These are phyloP conservation scores for Melanargia galathea DNA, from an alignment of 2,888 invertebrate genomes.

Conservation along the genomic window DNA sequence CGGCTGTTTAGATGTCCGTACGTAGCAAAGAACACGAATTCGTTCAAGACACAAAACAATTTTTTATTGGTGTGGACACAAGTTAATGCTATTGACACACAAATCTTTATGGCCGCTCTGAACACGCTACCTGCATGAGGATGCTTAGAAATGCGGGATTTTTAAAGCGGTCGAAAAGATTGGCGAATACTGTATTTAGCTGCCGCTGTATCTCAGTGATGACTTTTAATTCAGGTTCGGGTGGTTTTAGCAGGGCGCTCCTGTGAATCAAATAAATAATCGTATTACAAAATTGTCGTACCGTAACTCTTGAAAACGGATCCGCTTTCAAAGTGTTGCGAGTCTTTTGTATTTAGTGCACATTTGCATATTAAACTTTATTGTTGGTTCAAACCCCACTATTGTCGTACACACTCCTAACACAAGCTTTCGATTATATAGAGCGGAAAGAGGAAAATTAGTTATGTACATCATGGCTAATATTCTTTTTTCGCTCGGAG, in stretches of 20 bases:
- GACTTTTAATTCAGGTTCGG: constrained; percentile 1
- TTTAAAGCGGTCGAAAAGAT: no score
- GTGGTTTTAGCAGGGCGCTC: neutral
- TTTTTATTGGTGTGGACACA: neutral
- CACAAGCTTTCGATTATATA: no score
- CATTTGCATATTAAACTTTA: neutral
- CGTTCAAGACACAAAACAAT: neutral
- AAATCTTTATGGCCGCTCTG: no score
- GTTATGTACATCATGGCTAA: no score
- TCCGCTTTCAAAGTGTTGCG: neutral
- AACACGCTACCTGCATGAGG: no score
- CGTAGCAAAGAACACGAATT: neutral
- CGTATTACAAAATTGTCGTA: neutral
- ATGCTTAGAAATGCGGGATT: no score
- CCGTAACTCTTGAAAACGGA: neutral
- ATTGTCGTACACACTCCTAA: no score
- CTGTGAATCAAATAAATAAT: constrained; percentile 7
- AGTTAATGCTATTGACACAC: neutral
- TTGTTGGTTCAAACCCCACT: neutral
- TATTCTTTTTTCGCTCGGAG: no score
- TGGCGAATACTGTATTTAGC: neutral
- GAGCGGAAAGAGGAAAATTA: no score
- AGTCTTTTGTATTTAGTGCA: neutral
- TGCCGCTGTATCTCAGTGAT: neutral
- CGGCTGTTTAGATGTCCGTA: no score